phyloP scores from a whole-genome alignment of 2,797 vertebrate genomes.

The Rhodeus uyekii region DNA sequence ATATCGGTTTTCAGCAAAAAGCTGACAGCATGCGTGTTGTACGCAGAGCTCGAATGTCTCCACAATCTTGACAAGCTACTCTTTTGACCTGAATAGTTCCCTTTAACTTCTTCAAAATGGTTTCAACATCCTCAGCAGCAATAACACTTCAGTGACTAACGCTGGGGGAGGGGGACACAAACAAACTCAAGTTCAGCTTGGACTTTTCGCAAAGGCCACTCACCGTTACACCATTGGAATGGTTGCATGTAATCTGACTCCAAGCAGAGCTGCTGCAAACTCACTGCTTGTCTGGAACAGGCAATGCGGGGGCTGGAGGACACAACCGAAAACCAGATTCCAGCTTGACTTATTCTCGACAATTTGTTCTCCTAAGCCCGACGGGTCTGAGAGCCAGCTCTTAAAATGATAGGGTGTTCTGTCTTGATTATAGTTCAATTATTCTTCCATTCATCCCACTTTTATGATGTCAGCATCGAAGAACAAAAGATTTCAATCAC shows the following conservation, averaged over 20 bases:
- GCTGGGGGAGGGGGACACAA: neutral
- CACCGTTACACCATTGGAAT: constrained; percentile 86
- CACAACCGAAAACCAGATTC: constrained; percentile 39
- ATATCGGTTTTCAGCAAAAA: constrained; percentile 19
- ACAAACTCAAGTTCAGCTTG: constrained; percentile 6
- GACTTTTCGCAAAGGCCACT: constrained; percentile 58
- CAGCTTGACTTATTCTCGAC: neutral
- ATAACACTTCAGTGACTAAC: neutral
- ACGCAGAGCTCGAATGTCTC: neutral
- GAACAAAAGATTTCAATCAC: constrained; percentile 36
- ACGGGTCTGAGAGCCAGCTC: neutral
- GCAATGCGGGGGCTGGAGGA: constrained; percentile 58
- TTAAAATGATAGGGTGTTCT: constrained; percentile 49
- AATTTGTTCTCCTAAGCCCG: too few species aligned
- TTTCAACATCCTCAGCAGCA: neutral
- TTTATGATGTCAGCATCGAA: constrained; percentile 11
- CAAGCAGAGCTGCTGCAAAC: constrained; percentile 68
- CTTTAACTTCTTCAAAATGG: constrained; percentile 22
- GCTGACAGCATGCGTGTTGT: neutral
- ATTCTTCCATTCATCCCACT: constrained; percentile 25
- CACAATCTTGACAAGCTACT: neutral
- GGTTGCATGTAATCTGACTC: constrained; percentile 83
- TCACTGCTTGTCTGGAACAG: constrained; percentile 67
- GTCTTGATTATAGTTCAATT: neutral
- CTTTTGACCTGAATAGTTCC: constrained; percentile 17